Base-by-base conservation (phyloP, 2,113 vertebrate species). In the Bolborhynchus lineola region DNA sequence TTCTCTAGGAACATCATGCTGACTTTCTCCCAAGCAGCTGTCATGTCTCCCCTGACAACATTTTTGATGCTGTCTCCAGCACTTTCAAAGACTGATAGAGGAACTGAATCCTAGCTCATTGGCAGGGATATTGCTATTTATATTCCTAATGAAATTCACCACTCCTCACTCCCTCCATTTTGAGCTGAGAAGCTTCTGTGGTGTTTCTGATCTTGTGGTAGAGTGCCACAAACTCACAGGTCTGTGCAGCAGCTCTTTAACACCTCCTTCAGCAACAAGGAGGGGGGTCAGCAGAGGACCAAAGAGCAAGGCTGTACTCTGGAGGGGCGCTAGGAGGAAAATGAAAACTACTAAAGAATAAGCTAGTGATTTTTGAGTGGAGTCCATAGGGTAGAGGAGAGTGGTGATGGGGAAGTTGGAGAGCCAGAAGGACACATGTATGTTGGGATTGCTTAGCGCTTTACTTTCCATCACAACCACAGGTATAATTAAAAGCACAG, bases 401-500 rank as follows among this genome's bases (percentile, higher is more conserved):
- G 28, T 14, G 6, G 41, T 1, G 11, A 17, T 12, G 20, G 29
- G 24, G 72, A 82, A 75, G 13, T 5, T 75, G 55, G 75, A 65
- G 68, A 68, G 26, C 31, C 41, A 52, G 57, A 64, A 86, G 33
- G 29, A 23, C 11, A 69, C 28, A 74, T 7, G 11, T 29, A 86
- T 37, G 35, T 74, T 62, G 33, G 9, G 5, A 35, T 83, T 70
- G 18, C 13, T 83, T 78, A 72, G 46, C 87, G 29, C 23, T 82
- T 86, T 69, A 31, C 52, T 92, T 91, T 72, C 31, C 37, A 42
- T 24, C 44, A 31, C 74, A 89, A 9, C 44, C 81, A 87, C 57
- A 91, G 80, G 92, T 95, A 89, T 87, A 91, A 95, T 92, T 91
- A 93, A 95, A 96, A 86, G 62, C 83, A 92, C 31, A 76, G 13